A percentile compares a stretch with the other conserved stretches of the same genome.
phyloP scores from a whole-genome alignment of 2,113 vertebrate species.

The Mixornis gularis region DNA sequence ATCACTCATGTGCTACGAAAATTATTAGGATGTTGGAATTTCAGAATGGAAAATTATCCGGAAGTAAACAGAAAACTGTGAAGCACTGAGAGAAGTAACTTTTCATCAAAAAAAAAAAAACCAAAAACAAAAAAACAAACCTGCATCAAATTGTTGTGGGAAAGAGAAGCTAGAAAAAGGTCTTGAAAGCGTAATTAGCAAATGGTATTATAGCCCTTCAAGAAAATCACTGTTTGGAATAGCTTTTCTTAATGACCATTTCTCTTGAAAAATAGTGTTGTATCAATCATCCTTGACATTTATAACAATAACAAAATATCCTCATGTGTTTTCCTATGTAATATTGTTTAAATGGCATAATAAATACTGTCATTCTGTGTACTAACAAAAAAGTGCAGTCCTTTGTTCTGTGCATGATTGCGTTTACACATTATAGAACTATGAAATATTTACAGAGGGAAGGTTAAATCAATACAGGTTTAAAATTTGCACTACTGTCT shows the following conservation, averaged over 20 bases:
- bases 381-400: conserved; percentile 30
- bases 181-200: neutral
- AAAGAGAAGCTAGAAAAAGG: neutral
- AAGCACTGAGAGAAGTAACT: neutral
- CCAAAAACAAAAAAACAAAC: no score
- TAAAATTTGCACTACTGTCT: conserved; percentile 73
- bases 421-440: conserved; percentile 63
- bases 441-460: conserved; percentile 76
- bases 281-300: conserved; percentile 22
- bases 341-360: conserved; percentile 60
- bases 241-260: neutral
- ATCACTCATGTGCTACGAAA: neutral
- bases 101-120: neutral
- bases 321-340: conserved; percentile 24
- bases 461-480: conserved; percentile 75
- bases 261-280: conserved; percentile 22
- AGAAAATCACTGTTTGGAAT: conserved; percentile 4
- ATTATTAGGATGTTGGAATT: neutral
- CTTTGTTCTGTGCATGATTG: conserved; percentile 62
- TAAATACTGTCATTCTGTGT: conserved; percentile 50
- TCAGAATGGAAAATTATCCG: neutral
- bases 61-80: neutral
- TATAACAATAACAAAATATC: conserved; percentile 26
- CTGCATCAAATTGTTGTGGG: neutral
- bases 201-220: neutral